These are phyloP conservation scores for Hydropsyche tenuis DNA, from an alignment of 1,140 invertebrate species.

Conservation along the genomic window DNA sequence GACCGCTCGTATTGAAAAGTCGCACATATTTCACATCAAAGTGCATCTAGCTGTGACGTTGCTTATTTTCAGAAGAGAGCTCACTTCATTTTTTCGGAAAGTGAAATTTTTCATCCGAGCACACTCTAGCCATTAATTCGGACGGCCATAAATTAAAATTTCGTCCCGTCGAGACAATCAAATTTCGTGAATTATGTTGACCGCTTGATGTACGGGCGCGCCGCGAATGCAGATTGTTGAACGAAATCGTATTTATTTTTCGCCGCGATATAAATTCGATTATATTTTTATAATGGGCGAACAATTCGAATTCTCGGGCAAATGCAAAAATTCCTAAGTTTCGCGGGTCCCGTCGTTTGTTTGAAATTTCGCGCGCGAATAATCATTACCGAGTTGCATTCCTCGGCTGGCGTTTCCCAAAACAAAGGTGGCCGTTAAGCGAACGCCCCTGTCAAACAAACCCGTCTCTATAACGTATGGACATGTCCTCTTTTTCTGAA, in stretches of 20 bases:
- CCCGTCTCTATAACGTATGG: conserved; percentile 7
- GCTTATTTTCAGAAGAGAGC: conserved; percentile 9
- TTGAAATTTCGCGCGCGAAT: conserved; percentile 4
- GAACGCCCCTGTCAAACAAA: conserved; percentile 33
- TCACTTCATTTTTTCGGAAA: neutral
- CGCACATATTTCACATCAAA: conserved; percentile 21
- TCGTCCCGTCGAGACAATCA: neutral
- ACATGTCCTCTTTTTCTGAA: neutral
- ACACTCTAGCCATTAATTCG: conserved; percentile 10
- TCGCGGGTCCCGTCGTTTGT: too few species aligned
- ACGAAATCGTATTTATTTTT: too few species aligned
- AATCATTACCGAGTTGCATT: conserved; percentile 35
- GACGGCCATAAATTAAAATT: conserved; percentile 13
- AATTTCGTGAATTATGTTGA: conserved; percentile 1
- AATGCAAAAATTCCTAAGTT: too few species aligned
- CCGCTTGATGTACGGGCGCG: conserved; percentile 7
- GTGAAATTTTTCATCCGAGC: neutral
- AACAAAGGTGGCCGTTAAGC: conserved; percentile 29
- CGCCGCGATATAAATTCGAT: too few species aligned
- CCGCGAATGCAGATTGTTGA: too few species aligned
- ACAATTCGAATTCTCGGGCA: too few species aligned
- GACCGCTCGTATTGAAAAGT: neutral
- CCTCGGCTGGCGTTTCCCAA: conserved; percentile 26
- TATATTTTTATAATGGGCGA: too few species aligned
- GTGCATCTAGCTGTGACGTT: conserved; percentile 1